phyloP scores from a whole-genome alignment of 2,113 vertebrate species.

The Ophthalmolycus amberensis region DNA sequence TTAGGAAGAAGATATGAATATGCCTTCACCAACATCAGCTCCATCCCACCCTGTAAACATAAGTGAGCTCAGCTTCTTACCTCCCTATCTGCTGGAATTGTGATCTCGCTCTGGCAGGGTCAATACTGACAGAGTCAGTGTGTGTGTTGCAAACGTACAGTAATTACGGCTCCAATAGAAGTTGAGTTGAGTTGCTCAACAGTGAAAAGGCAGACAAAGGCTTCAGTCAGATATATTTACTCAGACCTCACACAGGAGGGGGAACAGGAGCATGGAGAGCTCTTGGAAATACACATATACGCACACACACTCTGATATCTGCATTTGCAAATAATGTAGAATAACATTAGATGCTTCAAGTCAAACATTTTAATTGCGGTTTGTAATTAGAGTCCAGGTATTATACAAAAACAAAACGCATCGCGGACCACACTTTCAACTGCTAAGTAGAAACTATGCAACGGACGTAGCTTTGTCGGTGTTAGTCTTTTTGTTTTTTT shows the following conservation, averaged over 20 bases:
- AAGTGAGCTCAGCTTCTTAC: background rate
- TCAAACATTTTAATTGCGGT: slow-evolving; percentile 14
- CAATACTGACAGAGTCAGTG: slow-evolving; percentile 44
- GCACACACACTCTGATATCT: background rate
- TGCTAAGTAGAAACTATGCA: background rate
- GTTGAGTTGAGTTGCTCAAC: slow-evolving; percentile 39
- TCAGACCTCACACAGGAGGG: slow-evolving; percentile 29
- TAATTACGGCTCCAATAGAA: slow-evolving; percentile 34
- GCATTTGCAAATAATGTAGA: slow-evolving; percentile 5
- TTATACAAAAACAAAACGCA: background rate
- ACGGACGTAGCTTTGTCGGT: background rate
- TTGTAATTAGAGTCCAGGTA: slow-evolving; percentile 5
- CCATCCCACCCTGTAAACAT: background rate
- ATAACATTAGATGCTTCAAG: slow-evolving; percentile 3
- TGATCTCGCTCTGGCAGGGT: slow-evolving; percentile 23
- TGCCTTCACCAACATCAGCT: background rate
- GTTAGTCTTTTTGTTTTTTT: too few relatives aligned
- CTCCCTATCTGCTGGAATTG: slow-evolving; percentile 15
- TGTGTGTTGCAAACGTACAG: slow-evolving; percentile 31
- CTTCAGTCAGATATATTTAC: slow-evolving; percentile 37
- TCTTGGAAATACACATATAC: slow-evolving; percentile 8
- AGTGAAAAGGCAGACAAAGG: slow-evolving; percentile 33
- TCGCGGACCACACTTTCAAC: background rate
- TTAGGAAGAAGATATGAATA: background rate
- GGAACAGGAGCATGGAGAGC: slow-evolving; percentile 1